Evolutionary conservation across 1,140 invertebrate species (phyloP).

Genomic region (Helicoverpa zea): DNA sequence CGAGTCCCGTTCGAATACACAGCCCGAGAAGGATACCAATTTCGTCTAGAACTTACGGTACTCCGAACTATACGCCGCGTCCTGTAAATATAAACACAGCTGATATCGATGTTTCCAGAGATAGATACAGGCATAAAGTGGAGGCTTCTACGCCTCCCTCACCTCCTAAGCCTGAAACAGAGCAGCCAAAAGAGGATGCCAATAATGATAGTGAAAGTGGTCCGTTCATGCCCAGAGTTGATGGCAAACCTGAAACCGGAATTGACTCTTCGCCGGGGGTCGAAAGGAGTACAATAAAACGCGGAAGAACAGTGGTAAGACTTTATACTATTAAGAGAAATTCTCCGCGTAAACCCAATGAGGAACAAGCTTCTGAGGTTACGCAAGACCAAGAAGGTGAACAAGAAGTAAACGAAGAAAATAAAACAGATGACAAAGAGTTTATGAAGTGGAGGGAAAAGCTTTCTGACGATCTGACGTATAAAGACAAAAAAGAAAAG

Average conservation of each 20-base stretch:
- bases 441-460: slow-evolving; percentile 87
- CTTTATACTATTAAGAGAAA: slow-evolving; percentile 89
- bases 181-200: slow-evolving; percentile 57
- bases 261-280: slow-evolving; percentile 77
- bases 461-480: slow-evolving; percentile 86
- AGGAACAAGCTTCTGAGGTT: slow-evolving; percentile 38
- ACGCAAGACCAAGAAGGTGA: slow-evolving; percentile 9
- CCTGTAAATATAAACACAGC: slow-evolving; percentile 92
- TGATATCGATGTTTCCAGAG: slow-evolving; percentile 93
- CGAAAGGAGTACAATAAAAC: slow-evolving; percentile 88
- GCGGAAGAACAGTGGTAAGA: slow-evolving; percentile 91
- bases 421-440: slow-evolving; percentile 62
- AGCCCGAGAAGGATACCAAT: slow-evolving; percentile 78
- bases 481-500: slow-evolving; percentile 84
- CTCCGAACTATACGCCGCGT: slow-evolving; percentile 85
- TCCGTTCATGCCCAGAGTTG: slow-evolving; percentile 73
- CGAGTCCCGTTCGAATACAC: slow-evolving; percentile 78
- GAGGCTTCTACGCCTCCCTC: slow-evolving; percentile 17
- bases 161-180: slow-evolving; percentile 24
- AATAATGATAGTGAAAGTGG: slow-evolving; percentile 64
- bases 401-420: slow-evolving; percentile 45
- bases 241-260: slow-evolving; percentile 79
- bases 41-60: slow-evolving; percentile 70
- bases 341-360: slow-evolving; percentile 79
- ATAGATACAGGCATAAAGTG: slow-evolving; percentile 85